Evolutionary conservation across 2,888 invertebrate genomes (phyloP).

Genomic region (Sinelater perroti): DNA sequence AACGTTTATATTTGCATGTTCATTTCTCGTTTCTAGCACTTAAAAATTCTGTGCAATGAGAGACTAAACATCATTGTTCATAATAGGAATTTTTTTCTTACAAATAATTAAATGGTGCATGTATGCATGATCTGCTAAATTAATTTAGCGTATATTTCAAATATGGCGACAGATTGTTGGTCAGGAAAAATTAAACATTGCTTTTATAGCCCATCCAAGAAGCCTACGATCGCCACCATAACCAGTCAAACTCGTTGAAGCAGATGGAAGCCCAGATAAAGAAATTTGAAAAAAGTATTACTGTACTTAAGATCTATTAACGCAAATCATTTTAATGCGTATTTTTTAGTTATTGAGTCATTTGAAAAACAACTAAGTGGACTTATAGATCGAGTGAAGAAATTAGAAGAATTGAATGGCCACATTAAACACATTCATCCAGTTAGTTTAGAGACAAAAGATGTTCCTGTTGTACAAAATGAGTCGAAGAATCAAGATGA

Average conservation of each 20-base stretch:
- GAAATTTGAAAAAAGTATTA: slow-evolving; percentile 18
- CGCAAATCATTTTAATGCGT: neutral
- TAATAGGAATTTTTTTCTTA: neutral
- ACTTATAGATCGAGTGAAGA: slow-evolving; percentile 45
- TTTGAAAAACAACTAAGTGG: slow-evolving; percentile 14
- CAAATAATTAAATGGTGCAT: neutral
- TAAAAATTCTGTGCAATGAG: too few relatives aligned
- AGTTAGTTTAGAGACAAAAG: slow-evolving; percentile 3
- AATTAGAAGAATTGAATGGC: slow-evolving; percentile 48
- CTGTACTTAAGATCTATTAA: neutral
- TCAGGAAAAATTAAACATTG: too few relatives aligned
- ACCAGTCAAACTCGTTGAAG: neutral
- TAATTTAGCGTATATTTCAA: too few relatives aligned
- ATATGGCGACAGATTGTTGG: too few relatives aligned
- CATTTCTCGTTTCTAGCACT: too few relatives aligned
- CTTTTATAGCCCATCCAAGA: neutral
- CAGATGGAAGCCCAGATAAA: slow-evolving; percentile 7
- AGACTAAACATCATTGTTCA: neutral
- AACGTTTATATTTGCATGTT: too few relatives aligned
- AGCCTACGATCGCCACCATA: neutral
- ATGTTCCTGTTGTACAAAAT: slow-evolving; percentile 20
- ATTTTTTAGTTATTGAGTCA: slow-evolving; percentile 11
- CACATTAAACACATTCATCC: slow-evolving; percentile 7
- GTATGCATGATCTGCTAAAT: too few relatives aligned
- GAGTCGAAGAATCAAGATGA: slow-evolving; percentile 68